Base-by-base conservation (phyloP, 2,113 vertebrate species). In the Arenaria interpres region DNA sequence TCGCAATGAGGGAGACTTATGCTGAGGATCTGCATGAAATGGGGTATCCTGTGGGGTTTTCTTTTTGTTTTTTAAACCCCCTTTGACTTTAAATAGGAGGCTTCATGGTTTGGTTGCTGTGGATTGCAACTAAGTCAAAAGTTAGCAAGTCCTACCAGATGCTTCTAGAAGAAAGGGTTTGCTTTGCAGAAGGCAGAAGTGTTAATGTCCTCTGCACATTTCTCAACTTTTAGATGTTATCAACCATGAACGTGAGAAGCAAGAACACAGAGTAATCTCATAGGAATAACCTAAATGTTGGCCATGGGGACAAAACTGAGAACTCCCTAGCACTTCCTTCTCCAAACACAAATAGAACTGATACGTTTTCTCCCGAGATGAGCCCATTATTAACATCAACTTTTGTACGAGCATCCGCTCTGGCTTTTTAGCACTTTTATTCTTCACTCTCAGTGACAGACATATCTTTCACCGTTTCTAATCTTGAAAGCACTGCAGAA, bases 401-500 rank as follows among this genome's bases (percentile, higher is more conserved):
- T 76, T 69, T 21, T 82, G 25, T 54, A 16, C 1, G 0, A 23
- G 74, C 48, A 57, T 32, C 94, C 95, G 45, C 76, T 92, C 83
- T 66, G 73, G 69, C 92, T 92, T 90, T 96, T 92, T 86, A 96
- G 88, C 90, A 84, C 84, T 73, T 91, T 21, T 0, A 86, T 69
- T n/a, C 56, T 51, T 76, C 41, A 3, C 28, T 45, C 63, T 48
- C 16, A 2, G 91, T 51, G 92, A 85, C 72, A 72, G 77, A 82
- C 15, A 0, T 18, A 66, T 90, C 85, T 91, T 67, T 83, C 72
- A 66, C 48, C 50, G 51, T 73, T 91, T 93, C 81, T 79, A 50
- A 85, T 79, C 76, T 54, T 60, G 46, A 66, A 88, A 85, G 83
- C 41, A 46, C 2, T 25, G 62, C 75, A 95, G 78, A 92, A 89